Percentiles rank a stretch among this genome's conserved stretches.
Evolutionary conservation across 2,888 invertebrate genomes (phyloP).

Genomic region (Ophraella communa): DNA sequence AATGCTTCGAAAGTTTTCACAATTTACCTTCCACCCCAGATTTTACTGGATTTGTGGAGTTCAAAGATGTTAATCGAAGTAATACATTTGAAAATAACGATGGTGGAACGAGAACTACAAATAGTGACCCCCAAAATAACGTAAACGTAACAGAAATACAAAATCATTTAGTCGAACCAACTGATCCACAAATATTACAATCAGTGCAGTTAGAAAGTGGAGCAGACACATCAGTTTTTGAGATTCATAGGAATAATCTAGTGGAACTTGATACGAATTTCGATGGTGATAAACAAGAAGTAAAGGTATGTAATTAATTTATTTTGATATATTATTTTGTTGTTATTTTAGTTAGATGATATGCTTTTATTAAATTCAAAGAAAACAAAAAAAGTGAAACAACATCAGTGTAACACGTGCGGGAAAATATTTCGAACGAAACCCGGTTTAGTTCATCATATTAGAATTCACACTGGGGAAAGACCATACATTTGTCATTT

Average conservation of each 20-base stretch:
- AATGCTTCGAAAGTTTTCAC: constrained; percentile 53
- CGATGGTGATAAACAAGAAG: constrained; percentile 44
- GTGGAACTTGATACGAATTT: constrained; percentile 51
- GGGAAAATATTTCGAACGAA: constrained; percentile 58
- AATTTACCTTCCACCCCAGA: constrained; percentile 51
- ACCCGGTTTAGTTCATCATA: constrained; percentile 58
- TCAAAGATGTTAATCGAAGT: constrained; percentile 44
- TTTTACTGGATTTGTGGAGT: constrained; percentile 51
- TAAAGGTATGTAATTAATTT: constrained; percentile 11
- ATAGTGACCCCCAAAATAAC: constrained; percentile 9
- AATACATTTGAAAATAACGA: constrained; percentile 28
- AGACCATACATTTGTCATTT: constrained; percentile 58
- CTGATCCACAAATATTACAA: constrained; percentile 39
- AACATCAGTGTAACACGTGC: constrained; percentile 59
- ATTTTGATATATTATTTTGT: not conserved
- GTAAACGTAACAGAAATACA: constrained; percentile 16
- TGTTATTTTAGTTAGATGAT: constrained; percentile 43
- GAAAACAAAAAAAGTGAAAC: constrained; percentile 47
- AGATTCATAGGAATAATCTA: constrained; percentile 45
- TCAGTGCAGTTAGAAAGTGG: constrained; percentile 44
- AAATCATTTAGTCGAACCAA: constrained; percentile 18
- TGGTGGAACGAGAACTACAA: constrained; percentile 24
- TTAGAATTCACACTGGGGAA: constrained; percentile 59
- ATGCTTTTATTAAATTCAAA: constrained; percentile 39
- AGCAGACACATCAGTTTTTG: constrained; percentile 37